A percentile compares a stretch with the other conserved stretches of the same genome.
These are phyloP conservation scores for Meliscaeva auricollis DNA, from an alignment of 2,888 invertebrate genomes.

Conservation along the genomic window DNA sequence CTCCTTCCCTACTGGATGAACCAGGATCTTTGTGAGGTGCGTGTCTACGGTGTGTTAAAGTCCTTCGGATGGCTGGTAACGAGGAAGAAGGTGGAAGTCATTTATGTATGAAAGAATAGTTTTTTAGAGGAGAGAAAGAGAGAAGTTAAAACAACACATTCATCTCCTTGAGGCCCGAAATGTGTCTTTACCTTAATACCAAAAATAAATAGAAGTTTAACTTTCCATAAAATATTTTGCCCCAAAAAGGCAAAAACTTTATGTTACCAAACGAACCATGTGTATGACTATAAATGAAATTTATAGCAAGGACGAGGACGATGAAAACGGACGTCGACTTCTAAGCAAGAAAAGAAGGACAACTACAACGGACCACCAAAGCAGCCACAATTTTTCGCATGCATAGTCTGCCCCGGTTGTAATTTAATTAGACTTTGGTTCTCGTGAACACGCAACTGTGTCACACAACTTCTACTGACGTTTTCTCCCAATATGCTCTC, in stretches of 20 bases:
- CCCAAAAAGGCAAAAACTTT: neutral
- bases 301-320: slow-evolving; percentile 4
- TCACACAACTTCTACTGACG: slow-evolving; percentile 11
- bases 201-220: slow-evolving; percentile 32
- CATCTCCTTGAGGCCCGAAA: neutral
- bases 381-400: slow-evolving; percentile 28
- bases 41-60: no score
- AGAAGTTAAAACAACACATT: slow-evolving; percentile 26
- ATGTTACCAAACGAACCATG: slow-evolving; percentile 16
- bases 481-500: neutral
- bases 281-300: slow-evolving; percentile 23
- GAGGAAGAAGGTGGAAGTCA: neutral
- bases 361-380: neutral
- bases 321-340: no score
- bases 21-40: neutral
- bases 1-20: neutral
- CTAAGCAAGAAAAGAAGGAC: neutral
- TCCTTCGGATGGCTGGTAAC: no score
- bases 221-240: slow-evolving; percentile 11
- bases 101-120: slow-evolving; percentile 14
- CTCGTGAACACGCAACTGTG: slow-evolving; percentile 49
- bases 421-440: slow-evolving; percentile 58
- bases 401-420: slow-evolving; percentile 34
- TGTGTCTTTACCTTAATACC: slow-evolving; percentile 10
- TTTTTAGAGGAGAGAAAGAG: neutral